phyloP scores from a whole-genome alignment of 1,140 invertebrate genomes.

The Streblospio benedicti region DNA sequence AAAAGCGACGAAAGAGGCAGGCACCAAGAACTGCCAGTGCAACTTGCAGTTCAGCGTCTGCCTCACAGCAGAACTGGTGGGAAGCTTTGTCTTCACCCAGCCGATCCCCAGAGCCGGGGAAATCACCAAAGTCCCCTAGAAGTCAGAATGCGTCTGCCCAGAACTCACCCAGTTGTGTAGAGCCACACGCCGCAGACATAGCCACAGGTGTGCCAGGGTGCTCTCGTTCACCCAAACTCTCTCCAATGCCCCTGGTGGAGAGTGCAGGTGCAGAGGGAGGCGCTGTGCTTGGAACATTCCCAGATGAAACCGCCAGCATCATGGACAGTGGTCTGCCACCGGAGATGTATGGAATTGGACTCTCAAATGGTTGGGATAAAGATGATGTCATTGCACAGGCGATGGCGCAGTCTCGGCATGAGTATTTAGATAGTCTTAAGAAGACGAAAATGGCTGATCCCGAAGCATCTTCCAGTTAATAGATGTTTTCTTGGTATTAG shows the following conservation, averaged over 20 bases:
- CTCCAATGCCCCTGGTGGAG: neutral
- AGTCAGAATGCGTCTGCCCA: constrained; percentile 34
- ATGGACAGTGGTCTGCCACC: too few species aligned
- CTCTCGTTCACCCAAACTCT: neutral
- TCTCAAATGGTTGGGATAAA: constrained; percentile 48
- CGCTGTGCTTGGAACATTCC: too few species aligned
- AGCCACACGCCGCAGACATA: neutral
- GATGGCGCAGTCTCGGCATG: constrained; percentile 64
- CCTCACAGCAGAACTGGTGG: constrained; percentile 18
- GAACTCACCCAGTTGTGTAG: constrained; percentile 33
- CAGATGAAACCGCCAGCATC: too few species aligned
- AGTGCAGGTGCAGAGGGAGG: too few species aligned
- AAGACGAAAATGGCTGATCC: too few species aligned
- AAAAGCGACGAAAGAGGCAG: too few species aligned
- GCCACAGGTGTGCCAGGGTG: neutral
- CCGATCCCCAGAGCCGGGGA: constrained; percentile 33
- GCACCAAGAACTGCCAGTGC: constrained; percentile 43
- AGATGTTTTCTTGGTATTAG: too few species aligned
- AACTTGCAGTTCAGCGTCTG: constrained; percentile 43
- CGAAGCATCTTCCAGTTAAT: too few species aligned
- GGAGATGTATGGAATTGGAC: too few species aligned
- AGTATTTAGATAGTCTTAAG: constrained; percentile 65
- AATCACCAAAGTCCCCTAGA: too few species aligned
- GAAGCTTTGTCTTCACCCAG: neutral
- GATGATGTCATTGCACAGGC: constrained; percentile 62